Conservation (phyloP, 2,888 invertebrate species). For the Sarcophaga rosellei region DNA sequence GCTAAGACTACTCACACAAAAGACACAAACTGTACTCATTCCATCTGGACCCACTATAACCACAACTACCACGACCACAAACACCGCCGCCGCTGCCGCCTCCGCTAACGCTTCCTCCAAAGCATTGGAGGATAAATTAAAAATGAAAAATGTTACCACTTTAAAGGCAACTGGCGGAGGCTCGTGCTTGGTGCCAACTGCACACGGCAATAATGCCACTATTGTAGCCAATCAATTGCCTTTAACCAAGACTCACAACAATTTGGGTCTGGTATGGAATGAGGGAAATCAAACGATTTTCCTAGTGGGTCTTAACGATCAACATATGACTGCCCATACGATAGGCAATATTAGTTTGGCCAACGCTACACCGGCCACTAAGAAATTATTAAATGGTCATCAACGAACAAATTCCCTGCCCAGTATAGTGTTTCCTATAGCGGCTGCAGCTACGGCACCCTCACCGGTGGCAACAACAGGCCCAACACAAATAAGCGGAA, state of each 20-base stretch:
- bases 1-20: conserved; percentile 77
- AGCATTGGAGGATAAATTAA: conserved; percentile 53
- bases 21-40: conserved; percentile 83
- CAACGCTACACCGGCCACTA: conserved; percentile 75
- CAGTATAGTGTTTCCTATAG: conserved; percentile 83
- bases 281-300: conserved; percentile 84
- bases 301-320: conserved; percentile 82
- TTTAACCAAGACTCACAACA: conserved; percentile 81
- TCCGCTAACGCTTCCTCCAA: no score
- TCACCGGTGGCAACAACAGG: neutral
- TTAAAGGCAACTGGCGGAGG: conserved; percentile 67
- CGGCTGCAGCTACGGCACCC: conserved; percentile 70
- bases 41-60: conserved; percentile 78
- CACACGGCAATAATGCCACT: conserved; percentile 58
- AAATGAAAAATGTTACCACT: conserved; percentile 75
- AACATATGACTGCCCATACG: conserved; percentile 79
- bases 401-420: conserved; percentile 83
- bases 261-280: conserved; percentile 85
- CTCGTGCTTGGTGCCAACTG: neutral
- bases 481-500: conserved; percentile 4
- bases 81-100: conserved; percentile 66
- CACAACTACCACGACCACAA: conserved; percentile 66
- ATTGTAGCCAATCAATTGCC: conserved; percentile 72
- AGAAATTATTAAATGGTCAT: conserved; percentile 82
- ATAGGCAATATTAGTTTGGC: conserved; percentile 77